Base-by-base conservation (phyloP, 1,140 invertebrate genomes). In the Tetramorium simillimum region DNA sequence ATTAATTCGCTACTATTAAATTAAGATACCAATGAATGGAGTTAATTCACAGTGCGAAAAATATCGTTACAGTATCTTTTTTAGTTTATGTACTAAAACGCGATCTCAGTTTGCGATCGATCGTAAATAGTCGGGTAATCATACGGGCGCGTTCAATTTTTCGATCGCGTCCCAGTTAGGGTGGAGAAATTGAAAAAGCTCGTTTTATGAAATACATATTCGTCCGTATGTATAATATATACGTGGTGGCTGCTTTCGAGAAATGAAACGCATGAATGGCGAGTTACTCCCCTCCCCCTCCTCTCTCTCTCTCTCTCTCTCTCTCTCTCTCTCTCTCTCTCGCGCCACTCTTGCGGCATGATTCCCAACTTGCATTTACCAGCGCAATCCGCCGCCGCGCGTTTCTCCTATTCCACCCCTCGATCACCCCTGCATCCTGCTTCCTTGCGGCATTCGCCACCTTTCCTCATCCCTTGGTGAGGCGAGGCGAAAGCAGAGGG, bases 321-420 rank as follows among this genome's bases (percentile, higher is more conserved):
- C 18, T 40, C 33, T 21, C 37, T 40, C 33, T n/a, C 37, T 14
- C 37, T 67, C 37, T 40, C 33, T n/a, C 37, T 14, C 37, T 67
- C 37, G 21, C 1, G n/a, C 43, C 24, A 0, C 10, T 7, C 10
- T 62, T 18, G 28, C 40, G 40, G 18, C 51, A 82, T 82, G 67
- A 60, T 82, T 14, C 67, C 37, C 51, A 3, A 51, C 51, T 82
- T 72, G 51, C 37, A 82, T 82, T 82, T 82, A 73, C 67, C 80
- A 33, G 53, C 53, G 51, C 80, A 73, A 82, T 82, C 67, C 67
- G n/a, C 58, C 76, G 40, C 37, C 63, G 60, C 78, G 28, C 43
- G 81, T 69, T 86, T 56, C 89, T 46, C 85, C 70, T 51, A 76
- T 85, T 82, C 78, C 87, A 88, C 90, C 86, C 84, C 88, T 62